Evolutionary conservation across 2,113 vertebrate genomes (phyloP).

Genomic region (Laticauda colubrina): DNA sequence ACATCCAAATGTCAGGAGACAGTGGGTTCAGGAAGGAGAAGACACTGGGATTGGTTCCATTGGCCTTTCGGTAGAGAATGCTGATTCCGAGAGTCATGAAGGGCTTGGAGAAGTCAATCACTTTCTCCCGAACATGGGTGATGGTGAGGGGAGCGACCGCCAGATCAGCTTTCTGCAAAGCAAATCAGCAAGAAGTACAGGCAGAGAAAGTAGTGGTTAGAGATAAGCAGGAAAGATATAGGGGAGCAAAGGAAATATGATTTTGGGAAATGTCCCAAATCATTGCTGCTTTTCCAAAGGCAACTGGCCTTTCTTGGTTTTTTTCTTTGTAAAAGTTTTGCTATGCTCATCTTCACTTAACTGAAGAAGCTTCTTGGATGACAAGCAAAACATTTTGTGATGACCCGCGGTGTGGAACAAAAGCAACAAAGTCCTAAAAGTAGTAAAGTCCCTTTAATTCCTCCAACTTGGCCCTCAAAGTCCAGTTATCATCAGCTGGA

Average conservation of each 20-base stretch:
- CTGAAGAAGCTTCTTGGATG: not conserved
- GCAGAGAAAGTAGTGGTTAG: constrained; percentile 9
- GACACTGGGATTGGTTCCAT: constrained; percentile 93
- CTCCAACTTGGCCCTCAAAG: no score
- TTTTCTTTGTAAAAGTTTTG: not conserved
- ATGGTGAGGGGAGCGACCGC: constrained; percentile 96
- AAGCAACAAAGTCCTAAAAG: no score
- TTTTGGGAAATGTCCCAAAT: not conserved
- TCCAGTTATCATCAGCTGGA: no score
- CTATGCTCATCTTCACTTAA: not conserved
- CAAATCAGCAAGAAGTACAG: not conserved
- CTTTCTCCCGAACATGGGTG: constrained; percentile 92
- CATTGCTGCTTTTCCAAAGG: not conserved
- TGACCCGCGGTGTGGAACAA: no score
- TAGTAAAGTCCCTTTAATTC: no score
- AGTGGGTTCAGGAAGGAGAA: constrained; percentile 98
- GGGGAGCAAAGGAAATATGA: not conserved
- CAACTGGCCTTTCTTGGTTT: not conserved
- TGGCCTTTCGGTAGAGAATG: constrained; percentile 95
- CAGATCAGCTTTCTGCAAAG: constrained; percentile 89
- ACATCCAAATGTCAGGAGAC: constrained; percentile 98
- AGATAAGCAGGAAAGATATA: accelerated
- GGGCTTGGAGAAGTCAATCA: constrained; percentile 96
- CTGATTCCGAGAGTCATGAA: constrained; percentile 97
- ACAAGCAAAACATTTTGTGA: not conserved